Percentiles rank a stretch among this genome's conserved stretches.
Evolutionary conservation across 2,113 vertebrate genomes (phyloP).

Genomic region (Pseudonaja textilis): DNA sequence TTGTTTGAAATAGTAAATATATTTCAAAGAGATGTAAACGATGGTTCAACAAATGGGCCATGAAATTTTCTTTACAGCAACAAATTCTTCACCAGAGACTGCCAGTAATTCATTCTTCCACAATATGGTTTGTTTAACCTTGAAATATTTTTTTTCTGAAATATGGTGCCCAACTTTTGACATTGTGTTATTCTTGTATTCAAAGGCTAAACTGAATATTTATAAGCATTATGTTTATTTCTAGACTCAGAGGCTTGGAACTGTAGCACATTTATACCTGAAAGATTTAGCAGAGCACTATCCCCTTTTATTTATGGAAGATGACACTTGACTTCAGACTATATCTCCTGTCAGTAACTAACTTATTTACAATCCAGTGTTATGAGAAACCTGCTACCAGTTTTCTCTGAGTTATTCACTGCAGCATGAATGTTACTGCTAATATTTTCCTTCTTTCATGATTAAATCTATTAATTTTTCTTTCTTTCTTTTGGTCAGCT

Average conservation of each 20-base stretch:
- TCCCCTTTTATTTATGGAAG: conserved; percentile 11
- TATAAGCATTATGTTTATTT: neutral
- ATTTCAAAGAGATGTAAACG: neutral
- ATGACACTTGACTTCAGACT: conserved; percentile 25
- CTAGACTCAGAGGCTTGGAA: neutral
- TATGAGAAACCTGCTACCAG: neutral
- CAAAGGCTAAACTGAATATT: neutral
- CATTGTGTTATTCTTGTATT: neutral
- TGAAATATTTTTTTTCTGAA: neutral
- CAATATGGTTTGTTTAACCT: neutral
- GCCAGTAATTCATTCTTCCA: neutral
- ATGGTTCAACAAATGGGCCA: neutral
- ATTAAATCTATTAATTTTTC: neutral
- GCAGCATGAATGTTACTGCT: neutral
- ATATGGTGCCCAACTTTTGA: neutral
- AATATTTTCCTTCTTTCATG: neutral
- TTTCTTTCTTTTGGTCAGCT: neutral
- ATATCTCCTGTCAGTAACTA: neutral
- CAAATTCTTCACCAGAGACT: neutral
- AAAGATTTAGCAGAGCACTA: conserved; percentile 16
- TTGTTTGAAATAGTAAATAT: neutral
- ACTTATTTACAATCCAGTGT: neutral
- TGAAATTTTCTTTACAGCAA: neutral
- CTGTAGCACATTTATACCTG: neutral
- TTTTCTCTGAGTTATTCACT: neutral